Conservation (phyloP, 2,113 vertebrate genomes). For the Macrotus californicus region DNA sequence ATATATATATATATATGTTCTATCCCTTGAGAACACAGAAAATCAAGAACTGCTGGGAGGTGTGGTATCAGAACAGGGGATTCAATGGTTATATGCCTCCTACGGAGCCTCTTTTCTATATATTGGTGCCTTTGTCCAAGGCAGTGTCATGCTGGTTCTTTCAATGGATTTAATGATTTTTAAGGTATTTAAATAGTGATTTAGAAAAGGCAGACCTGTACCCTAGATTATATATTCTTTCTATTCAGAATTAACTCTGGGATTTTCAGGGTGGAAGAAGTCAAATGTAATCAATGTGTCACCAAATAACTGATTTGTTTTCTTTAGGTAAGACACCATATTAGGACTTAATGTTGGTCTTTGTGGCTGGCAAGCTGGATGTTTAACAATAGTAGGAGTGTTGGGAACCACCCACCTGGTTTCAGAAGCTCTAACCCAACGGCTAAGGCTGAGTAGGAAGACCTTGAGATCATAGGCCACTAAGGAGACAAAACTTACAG, state of each 20-base stretch:
- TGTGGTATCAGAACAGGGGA: neutral
- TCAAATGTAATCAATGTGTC: neutral
- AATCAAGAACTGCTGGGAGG: neutral
- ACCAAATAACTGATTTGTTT: neutral
- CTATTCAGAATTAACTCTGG: neutral
- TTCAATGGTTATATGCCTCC: neutral
- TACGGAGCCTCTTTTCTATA: neutral
- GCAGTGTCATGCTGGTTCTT: neutral
- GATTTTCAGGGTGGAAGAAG: neutral
- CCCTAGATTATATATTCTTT: neutral
- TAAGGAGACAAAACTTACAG: too few species aligned
- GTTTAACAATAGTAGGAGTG: neutral
- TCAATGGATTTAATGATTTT: neutral
- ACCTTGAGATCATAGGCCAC: too few species aligned
- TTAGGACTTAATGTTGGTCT: neutral
- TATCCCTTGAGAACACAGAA: neutral
- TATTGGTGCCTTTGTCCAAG: neutral
- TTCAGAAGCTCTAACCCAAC: too few species aligned
- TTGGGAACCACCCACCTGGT: too few species aligned
- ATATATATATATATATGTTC: neutral
- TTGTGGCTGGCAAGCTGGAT: neutral
- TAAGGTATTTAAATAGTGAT: neutral
- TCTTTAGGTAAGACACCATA: neutral
- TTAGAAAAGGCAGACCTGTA: neutral
- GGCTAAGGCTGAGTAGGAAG: too few species aligned